Conservation (phyloP, 2,797 vertebrate species). For the Poeciliopsis infans region DNA sequence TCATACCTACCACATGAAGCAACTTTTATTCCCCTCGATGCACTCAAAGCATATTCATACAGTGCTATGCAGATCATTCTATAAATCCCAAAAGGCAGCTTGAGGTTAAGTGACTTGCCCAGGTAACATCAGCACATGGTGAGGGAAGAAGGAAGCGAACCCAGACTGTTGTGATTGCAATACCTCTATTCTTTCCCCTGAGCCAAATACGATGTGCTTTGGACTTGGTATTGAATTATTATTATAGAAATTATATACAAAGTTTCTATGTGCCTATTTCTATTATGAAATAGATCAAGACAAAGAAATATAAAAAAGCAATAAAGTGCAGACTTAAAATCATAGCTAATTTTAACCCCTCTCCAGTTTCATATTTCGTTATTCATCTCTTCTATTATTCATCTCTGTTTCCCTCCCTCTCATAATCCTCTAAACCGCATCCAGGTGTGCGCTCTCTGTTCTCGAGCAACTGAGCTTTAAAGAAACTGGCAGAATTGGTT, state of each 20-base stretch:
- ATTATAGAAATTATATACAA: not conserved
- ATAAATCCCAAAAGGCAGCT: not conserved
- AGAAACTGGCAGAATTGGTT: slow-evolving; percentile 78
- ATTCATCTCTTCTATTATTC: slow-evolving; percentile 23
- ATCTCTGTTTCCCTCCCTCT: slow-evolving; percentile 19
- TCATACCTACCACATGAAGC: not conserved
- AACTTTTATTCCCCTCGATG: not conserved
- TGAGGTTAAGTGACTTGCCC: not conserved
- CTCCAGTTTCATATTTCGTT: slow-evolving; percentile 37
- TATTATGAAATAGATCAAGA: not conserved
- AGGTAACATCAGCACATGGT: not conserved
- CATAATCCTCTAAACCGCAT: slow-evolving; percentile 63
- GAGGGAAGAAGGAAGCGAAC: not conserved
- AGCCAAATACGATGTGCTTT: not conserved
- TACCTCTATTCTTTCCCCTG: not conserved
- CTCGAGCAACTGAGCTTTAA: slow-evolving; percentile 69
- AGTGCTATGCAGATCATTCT: not conserved
- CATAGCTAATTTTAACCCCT: slow-evolving; percentile 19
- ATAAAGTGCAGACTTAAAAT: slow-evolving; percentile 25
- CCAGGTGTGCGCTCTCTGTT: slow-evolving; percentile 48
- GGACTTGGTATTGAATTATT: not conserved
- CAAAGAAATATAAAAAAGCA: not conserved
- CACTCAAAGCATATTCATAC: not conserved
- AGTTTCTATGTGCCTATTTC: not conserved
- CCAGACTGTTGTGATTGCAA: not conserved